A percentile compares a stretch with the other conserved stretches of the same genome.
Evolutionary conservation across 1,140 invertebrate species (phyloP).

Genomic region (Charaxes varanes): DNA sequence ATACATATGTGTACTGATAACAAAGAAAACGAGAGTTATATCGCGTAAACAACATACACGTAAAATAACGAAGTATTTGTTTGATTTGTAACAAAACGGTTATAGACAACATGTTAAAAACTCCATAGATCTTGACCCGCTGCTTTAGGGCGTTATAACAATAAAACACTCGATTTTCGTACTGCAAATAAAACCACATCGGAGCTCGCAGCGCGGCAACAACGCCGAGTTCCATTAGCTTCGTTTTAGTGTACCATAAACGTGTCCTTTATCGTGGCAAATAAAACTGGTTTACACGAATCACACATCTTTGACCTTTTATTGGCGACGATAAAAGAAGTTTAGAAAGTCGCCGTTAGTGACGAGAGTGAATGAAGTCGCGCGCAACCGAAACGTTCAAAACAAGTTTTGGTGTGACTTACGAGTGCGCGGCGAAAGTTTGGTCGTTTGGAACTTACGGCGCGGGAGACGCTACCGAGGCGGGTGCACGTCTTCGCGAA

Average conservation of each 20-base stretch:
- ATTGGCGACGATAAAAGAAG: slow-evolving; percentile 33
- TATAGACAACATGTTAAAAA: too few species aligned
- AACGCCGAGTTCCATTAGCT: too few species aligned
- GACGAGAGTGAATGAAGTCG: slow-evolving; percentile 32
- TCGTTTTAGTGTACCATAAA: slow-evolving; percentile 44
- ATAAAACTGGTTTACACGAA: slow-evolving; percentile 41
- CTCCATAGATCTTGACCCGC: too few species aligned
- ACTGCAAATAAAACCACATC: too few species aligned
- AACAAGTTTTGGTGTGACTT: slow-evolving; percentile 50
- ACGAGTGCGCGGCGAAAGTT: slow-evolving; percentile 35
- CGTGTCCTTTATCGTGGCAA: slow-evolving; percentile 38
- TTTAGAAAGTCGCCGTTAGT: slow-evolving; percentile 42
- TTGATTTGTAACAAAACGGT: too few species aligned
- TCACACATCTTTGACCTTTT: slow-evolving; percentile 31
- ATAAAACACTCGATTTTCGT: too few species aligned
- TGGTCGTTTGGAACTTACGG: slow-evolving; percentile 21
- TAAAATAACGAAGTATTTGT: too few species aligned
- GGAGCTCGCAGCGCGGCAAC: too few species aligned
- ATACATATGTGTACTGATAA: too few species aligned
- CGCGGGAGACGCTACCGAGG: slow-evolving; percentile 29
- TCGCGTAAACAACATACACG: too few species aligned
- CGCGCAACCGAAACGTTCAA: slow-evolving; percentile 33
- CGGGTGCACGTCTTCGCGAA: slow-evolving; percentile 42
- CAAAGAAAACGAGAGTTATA: too few species aligned
- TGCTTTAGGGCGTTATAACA: too few species aligned